These are phyloP conservation scores for Lithophane leautieri DNA, from an alignment of 2,888 invertebrate species.

Conservation along the genomic window DNA sequence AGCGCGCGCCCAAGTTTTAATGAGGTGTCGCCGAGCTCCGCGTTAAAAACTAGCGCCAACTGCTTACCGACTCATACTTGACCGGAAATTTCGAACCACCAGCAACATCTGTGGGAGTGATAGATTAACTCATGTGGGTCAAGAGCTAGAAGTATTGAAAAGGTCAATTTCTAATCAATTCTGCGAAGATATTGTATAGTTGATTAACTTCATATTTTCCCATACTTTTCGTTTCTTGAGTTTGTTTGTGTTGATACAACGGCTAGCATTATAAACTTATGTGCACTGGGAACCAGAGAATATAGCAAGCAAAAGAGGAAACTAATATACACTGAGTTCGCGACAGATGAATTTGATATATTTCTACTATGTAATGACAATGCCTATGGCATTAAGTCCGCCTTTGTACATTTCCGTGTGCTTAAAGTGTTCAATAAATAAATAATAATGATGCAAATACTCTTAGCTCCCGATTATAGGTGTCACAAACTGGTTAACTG, in stretches of 20 bases:
- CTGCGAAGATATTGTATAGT: background rate
- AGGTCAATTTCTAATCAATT: conserved; percentile 3
- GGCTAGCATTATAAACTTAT: background rate
- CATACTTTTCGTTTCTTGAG: too few relatives aligned
- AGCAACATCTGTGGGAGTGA: conserved; percentile 36
- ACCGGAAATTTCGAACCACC: conserved; percentile 6
- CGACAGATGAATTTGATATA: background rate
- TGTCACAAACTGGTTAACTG: background rate
- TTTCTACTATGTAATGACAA: background rate
- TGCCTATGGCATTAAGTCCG: too few relatives aligned
- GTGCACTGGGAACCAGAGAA: background rate
- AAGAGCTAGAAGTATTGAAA: conserved; percentile 15
- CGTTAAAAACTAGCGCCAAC: conserved; percentile 54
- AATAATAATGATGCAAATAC: background rate
- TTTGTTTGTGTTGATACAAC: background rate
- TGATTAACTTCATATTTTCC: background rate
- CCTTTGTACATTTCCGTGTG: too few relatives aligned
- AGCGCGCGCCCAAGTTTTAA: conserved; percentile 66
- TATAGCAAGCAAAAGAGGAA: background rate
- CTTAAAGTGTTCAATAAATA: too few relatives aligned
- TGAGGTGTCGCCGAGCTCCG: conserved; percentile 62
- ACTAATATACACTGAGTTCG: background rate
- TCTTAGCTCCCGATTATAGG: background rate
- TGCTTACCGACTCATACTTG: conserved; percentile 45
- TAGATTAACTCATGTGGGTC: conserved; percentile 21